Base-by-base conservation (phyloP, 2,797 vertebrate genomes). In the Fundulus diaphanus region DNA sequence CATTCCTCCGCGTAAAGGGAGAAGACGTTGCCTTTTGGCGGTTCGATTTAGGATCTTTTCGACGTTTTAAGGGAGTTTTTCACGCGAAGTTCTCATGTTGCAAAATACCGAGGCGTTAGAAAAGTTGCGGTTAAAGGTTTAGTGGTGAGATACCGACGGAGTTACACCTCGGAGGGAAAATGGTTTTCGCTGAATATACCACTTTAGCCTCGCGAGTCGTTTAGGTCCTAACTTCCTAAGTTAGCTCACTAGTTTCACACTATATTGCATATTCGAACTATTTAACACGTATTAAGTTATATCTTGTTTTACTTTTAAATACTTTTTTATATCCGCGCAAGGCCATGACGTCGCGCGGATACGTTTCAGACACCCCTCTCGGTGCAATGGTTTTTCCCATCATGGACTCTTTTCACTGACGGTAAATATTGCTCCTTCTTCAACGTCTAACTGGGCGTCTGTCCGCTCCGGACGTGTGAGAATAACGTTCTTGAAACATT, bases 341-440 rank as follows among this genome's bases (percentile, higher is more conserved):
- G 1, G 24, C 42, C 16, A 65, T 1, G 11, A 42, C 37, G 37
- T 65, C 15, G 61, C 37, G 9, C 22, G 0, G 71, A 7, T 35
- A 1, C 11, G n/a, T 35, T 44, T 12, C 20, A 3, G 40, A 52
- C 71, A 66, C 82, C 67, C 59, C 65, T 79, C 16, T 35, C 0
- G 5, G 0, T 0, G 15, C 33, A 79, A 87, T 96, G 92, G 93
- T 82, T 83, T 83, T 16, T 86, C 42, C 94, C 83, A 91, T 86
- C 91, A 95, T 96, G 95, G 95, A 85, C 76, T 76, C 93, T 90
- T 82, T 84, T 79, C 85, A 81, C 73, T 89, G 74, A 93, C 89
- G 94, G 95, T 96, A 95, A 94, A 91, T 89, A 91, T 85, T 78
- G 72, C 42, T 61, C 69, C 83, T 83, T 76, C 74, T 71, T 74